These are phyloP conservation scores for Enteromius viviparus DNA, from an alignment of 2,797 vertebrate species.

Conservation along the genomic window DNA sequence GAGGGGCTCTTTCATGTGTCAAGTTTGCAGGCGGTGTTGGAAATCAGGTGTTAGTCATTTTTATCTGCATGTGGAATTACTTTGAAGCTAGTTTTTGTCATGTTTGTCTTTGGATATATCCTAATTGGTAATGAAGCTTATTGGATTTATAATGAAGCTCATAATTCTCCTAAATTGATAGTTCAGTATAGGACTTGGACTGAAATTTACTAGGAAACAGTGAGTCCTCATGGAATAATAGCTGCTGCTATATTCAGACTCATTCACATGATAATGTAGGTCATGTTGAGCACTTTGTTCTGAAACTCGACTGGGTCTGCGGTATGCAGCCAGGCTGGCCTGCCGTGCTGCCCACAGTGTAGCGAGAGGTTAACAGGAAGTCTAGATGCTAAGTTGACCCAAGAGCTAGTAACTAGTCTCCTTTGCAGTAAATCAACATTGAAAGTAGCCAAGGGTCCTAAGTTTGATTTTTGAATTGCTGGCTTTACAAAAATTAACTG, in stretches of 20 bases:
- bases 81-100: slow-evolving; percentile 19
- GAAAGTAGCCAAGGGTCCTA: neutral
- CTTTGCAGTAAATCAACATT: neutral
- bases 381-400: neutral
- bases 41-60: slow-evolving; percentile 43
- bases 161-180: neutral
- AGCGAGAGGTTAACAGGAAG: slow-evolving; percentile 20
- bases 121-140: neutral
- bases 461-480: neutral
- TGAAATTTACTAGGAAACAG: neutral
- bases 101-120: slow-evolving; percentile 9
- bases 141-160: neutral
- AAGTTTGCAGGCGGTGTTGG: slow-evolving; percentile 32
- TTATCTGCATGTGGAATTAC: slow-evolving; percentile 38
- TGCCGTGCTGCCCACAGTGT: neutral
- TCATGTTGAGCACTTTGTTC: slow-evolving; percentile 55
- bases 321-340: slow-evolving; percentile 65
- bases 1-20: slow-evolving; percentile 39
- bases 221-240: slow-evolving; percentile 26
- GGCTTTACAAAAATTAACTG: neutral
- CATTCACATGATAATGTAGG: slow-evolving; percentile 64
- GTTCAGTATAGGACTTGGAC: neutral
- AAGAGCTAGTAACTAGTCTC: neutral
- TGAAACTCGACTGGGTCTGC: slow-evolving; percentile 62
- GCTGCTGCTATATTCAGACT: slow-evolving; percentile 18